These are phyloP conservation scores for Nezara viridula DNA, from an alignment of 2,888 invertebrate species.

Conservation along the genomic window DNA sequence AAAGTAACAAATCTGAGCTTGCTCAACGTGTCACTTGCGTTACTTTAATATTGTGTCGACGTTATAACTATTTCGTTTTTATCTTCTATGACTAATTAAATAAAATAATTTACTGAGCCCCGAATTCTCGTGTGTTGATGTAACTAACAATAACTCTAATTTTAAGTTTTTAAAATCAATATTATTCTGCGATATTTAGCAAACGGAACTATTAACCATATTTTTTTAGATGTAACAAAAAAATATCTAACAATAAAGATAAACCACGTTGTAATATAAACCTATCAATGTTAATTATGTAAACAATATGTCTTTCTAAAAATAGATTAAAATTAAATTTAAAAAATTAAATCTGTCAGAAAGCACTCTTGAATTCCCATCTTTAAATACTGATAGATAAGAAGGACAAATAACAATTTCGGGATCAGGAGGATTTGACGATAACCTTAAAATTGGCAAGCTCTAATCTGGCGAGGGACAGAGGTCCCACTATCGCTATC, in stretches of 20 bases:
- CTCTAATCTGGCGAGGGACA: conserved; percentile 4
- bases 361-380: background rate
- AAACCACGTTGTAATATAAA: background rate
- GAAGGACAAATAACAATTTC: conserved; percentile 1
- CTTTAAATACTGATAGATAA: background rate
- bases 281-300: background rate
- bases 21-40: too few relatives aligned
- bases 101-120: too few relatives aligned
- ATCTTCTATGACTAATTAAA: too few relatives aligned
- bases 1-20: too few relatives aligned
- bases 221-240: background rate
- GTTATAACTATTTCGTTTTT: too few relatives aligned
- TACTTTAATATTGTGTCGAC: too few relatives aligned
- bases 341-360: background rate
- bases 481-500: conserved; percentile 26
- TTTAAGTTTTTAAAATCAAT: background rate
- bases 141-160: too few relatives aligned
- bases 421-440: background rate
- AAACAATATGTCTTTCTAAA: background rate
- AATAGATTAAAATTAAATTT: background rate
- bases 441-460: conserved; percentile 33
- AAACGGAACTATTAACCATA: background rate
- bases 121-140: too few relatives aligned
- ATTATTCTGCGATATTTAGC: background rate
- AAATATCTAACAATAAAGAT: background rate